Evolutionary conservation across 1,140 invertebrate species (phyloP).

Genomic region (Rhyzopertha dominica): DNA sequence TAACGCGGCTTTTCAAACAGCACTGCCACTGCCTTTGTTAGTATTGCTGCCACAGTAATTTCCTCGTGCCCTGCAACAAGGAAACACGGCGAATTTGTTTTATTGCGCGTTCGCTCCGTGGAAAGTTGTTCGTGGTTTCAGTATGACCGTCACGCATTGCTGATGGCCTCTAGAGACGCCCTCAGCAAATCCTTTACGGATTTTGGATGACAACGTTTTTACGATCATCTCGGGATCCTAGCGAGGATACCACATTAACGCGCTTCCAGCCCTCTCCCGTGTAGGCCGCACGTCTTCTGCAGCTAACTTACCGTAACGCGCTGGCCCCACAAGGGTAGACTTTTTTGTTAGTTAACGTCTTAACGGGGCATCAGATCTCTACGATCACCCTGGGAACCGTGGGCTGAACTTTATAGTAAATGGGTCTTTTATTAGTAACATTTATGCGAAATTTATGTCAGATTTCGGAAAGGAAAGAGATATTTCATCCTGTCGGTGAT

Average conservation of each 20-base stretch:
- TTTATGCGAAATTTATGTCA: conserved; percentile 27
- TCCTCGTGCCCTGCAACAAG: too few relatives aligned
- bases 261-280: conserved; percentile 14
- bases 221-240: conserved; percentile 29
- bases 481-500: too few relatives aligned
- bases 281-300: too few relatives aligned
- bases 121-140: too few relatives aligned
- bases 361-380: conserved; percentile 27
- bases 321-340: too few relatives aligned
- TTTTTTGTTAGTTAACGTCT: conserved; percentile 26
- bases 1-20: too few relatives aligned
- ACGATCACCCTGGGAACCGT: conserved; percentile 25
- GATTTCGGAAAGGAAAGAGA: too few relatives aligned
- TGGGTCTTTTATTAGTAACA: conserved; percentile 29
- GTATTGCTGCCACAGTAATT: too few relatives aligned
- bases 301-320: too few relatives aligned
- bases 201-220: conserved; percentile 39
- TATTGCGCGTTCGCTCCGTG: too few relatives aligned
- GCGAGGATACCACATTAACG: conserved; percentile 25
- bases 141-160: conserved; percentile 31
- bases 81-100: too few relatives aligned
- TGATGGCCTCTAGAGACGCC: conserved; percentile 30
- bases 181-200: conserved; percentile 36
- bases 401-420: conserved; percentile 23
- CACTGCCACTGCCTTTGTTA: too few relatives aligned